Conservation (phyloP, 2,113 vertebrate species). For the Propithecus coquereli region DNA sequence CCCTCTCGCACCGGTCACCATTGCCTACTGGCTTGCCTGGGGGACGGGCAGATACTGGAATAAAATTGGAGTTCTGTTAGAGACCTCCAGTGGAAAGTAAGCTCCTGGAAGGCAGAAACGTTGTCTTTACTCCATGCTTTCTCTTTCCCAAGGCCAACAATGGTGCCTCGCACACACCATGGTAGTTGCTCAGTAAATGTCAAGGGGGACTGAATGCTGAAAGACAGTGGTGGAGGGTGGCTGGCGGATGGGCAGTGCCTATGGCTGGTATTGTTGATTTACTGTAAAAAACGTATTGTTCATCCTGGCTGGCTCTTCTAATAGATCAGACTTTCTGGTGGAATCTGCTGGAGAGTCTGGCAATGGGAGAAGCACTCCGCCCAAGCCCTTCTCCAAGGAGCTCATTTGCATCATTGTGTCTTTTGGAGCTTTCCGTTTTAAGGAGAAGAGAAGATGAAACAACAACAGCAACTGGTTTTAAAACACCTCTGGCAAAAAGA, state of each 20-base stretch:
- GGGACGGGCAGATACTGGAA: background rate
- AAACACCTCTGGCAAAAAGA: background rate
- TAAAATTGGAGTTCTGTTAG: background rate
- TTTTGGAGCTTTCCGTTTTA: background rate
- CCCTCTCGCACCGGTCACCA: background rate
- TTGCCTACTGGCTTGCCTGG: background rate
- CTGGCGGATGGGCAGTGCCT: background rate
- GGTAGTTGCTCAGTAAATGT: background rate
- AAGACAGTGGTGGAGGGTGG: background rate
- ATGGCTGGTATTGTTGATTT: background rate
- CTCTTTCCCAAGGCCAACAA: background rate
- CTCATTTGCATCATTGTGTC: background rate
- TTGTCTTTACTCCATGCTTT: background rate
- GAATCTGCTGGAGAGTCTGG: background rate
- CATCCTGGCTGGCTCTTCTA: background rate
- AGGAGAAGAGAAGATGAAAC: background rate
- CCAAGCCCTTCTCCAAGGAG: background rate
- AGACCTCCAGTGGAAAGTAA: background rate
- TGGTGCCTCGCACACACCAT: background rate
- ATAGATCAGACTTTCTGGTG: background rate
- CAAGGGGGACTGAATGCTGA: background rate
- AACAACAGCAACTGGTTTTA: background rate
- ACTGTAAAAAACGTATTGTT: background rate
- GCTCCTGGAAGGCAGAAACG: background rate
- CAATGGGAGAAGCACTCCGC: background rate